Evolutionary conservation across 2,888 invertebrate genomes (phyloP), one percentile per base, ranked within the genome.

Genomic region (Ichneumon xanthorius): DNA sequence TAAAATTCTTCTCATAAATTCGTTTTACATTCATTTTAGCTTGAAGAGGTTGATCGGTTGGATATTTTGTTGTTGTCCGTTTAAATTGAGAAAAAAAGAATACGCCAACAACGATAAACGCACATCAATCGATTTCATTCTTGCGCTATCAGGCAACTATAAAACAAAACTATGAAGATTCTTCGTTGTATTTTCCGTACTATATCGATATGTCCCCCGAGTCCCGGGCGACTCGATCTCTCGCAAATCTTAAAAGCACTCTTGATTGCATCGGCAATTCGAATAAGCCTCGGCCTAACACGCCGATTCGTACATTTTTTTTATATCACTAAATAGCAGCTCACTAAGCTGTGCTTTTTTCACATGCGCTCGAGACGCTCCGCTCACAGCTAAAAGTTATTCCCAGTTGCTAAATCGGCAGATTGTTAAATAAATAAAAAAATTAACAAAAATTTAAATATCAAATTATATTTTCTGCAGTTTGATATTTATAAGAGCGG

Each of bases 191-290:
- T 87, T 87, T 63, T 63, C 84, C 84, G 78, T 85, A 88, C 83
- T 78, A 81, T 71, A 82, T 55, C 72, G 82, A 85, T 85, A 85
- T 73, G 72, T 82, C 76, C 58, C 75, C 65, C 80, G 82, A 85
- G 80, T 73, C 53, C n/a, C 33, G 63, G 33, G 45, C 45, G 80
- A 82, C 80, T 82, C 82, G 80, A 80, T 26, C 19, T 77, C 73
- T 85, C 82, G 45, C 80, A 82, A 82, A 80, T 72, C 76, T 77
- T 82, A 82, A 82, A 68, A 85, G 81, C 82, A 82, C 79, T 85
- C 81, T 91, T 92, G 93, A 93, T 93, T 93, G 92, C 92, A 92
- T 89, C 88, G 88, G 92, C 92, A 93, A 92, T 93, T 93, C 92
- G 87, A 90, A 89, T 88, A 88, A 88, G 87, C 82, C 84, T 88